Evolutionary conservation across 2,113 vertebrate species (phyloP).

Genomic region (Leucosticte australis): DNA sequence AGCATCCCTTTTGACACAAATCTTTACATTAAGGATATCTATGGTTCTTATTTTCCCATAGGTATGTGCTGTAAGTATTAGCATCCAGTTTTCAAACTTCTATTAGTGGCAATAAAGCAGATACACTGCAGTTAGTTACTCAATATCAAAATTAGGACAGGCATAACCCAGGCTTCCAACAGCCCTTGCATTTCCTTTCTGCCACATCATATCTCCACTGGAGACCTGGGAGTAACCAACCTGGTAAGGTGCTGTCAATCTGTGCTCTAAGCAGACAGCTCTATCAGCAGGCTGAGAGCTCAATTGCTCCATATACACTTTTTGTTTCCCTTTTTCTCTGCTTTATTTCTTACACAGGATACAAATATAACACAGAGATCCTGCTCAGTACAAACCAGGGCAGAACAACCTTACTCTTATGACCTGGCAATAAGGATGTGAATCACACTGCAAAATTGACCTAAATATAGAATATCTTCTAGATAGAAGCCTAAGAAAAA

Average conservation of each 20-base stretch:
- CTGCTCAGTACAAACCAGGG: background rate
- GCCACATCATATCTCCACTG: background rate
- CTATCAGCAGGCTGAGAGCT: background rate
- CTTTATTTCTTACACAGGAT: background rate
- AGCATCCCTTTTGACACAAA: background rate
- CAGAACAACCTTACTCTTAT: background rate
- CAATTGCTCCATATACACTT: background rate
- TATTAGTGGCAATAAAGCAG: background rate
- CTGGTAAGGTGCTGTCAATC: background rate
- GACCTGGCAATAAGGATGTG: background rate
- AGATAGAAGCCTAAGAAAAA: background rate
- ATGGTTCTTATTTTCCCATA: background rate
- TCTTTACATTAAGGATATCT: background rate
- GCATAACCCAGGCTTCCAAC: background rate
- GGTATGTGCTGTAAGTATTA: background rate
- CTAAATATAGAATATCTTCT: background rate
- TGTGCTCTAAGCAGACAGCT: background rate
- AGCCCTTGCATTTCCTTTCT: background rate
- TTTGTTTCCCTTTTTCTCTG: background rate
- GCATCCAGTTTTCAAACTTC: background rate
- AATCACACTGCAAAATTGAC: background rate
- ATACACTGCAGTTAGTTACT: background rate
- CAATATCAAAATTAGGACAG: background rate
- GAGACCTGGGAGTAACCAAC: background rate
- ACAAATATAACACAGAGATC: background rate